A percentile compares a stretch with the other conserved stretches of the same genome.
These are phyloP conservation scores for Tholera decimalis DNA, from an alignment of 2,888 invertebrate species.

Conservation along the genomic window DNA sequence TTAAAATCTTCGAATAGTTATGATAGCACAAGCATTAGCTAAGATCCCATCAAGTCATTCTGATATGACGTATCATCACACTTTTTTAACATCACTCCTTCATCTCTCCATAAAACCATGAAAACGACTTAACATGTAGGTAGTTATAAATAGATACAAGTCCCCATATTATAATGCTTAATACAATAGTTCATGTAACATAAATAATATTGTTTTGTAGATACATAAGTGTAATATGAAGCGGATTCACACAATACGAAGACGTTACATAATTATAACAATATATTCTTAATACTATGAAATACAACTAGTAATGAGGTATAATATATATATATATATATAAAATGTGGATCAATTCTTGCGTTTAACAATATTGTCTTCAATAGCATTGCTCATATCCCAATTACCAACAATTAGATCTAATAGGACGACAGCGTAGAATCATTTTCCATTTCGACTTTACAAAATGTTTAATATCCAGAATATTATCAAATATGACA, in stretches of 20 bases:
- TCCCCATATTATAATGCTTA: slow-evolving; percentile 36
- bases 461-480: slow-evolving; percentile 45
- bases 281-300: slow-evolving; percentile 79
- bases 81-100: slow-evolving; percentile 63
- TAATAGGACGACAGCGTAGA: slow-evolving; percentile 62
- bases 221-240: slow-evolving; percentile 55
- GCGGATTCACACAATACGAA: slow-evolving; percentile 65
- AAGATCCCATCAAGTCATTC: slow-evolving; percentile 69
- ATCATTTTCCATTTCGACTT: slow-evolving; percentile 50
- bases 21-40: slow-evolving; percentile 73
- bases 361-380: slow-evolving; percentile 90
- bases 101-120: slow-evolving; percentile 47
- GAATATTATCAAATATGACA: slow-evolving; percentile 28
- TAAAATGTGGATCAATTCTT: slow-evolving; percentile 89
- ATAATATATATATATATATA: slow-evolving; percentile 80
- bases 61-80: slow-evolving; percentile 80
- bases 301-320: slow-evolving; percentile 79
- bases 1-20: slow-evolving; percentile 65
- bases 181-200: slow-evolving; percentile 43
- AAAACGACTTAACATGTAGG: slow-evolving; percentile 27
- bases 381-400: slow-evolving; percentile 86
- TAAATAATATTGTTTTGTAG: slow-evolving; percentile 47
- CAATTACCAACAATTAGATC: slow-evolving; percentile 74
- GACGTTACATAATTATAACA: slow-evolving; percentile 74
- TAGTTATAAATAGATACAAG: slow-evolving; percentile 34